A percentile compares a stretch with the other conserved stretches of the same genome.
Evolutionary conservation across 2,888 invertebrate genomes (phyloP).

Genomic region (Yponomeuta plumbellus): DNA sequence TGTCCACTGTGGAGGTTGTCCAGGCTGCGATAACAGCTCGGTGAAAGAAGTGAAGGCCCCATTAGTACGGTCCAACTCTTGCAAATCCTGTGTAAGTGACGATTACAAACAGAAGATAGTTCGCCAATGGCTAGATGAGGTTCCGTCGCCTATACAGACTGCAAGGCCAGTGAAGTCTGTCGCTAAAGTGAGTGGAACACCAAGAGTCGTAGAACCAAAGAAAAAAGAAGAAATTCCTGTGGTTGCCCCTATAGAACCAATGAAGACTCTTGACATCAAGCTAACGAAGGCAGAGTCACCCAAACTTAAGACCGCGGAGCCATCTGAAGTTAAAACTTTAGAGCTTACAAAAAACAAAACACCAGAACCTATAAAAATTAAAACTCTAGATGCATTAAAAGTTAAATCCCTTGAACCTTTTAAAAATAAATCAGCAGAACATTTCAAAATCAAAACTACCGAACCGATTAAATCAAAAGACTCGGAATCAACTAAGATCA

Average conservation of each 20-base stretch:
- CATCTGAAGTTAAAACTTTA: background rate
- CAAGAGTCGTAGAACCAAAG: conserved; percentile 50
- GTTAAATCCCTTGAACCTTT: background rate
- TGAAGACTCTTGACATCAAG: conserved; percentile 18
- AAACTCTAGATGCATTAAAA: background rate
- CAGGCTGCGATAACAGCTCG: conserved; percentile 75
- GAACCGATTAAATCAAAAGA: background rate
- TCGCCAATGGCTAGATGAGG: conserved; percentile 86
- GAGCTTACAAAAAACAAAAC: background rate
- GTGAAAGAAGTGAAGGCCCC: conserved; percentile 44
- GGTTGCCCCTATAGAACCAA: conserved; percentile 30
- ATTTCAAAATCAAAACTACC: background rate
- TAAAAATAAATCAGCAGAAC: conserved; percentile 6
- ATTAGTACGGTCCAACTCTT: conserved; percentile 65
- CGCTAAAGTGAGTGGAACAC: conserved; percentile 63
- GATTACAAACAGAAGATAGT: conserved; percentile 85
- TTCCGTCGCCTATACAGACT: conserved; percentile 61
- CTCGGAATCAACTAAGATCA: background rate
- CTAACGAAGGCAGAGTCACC: background rate
- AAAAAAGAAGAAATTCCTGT: conserved; percentile 34
- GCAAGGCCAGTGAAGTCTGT: conserved; percentile 49
- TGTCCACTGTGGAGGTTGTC: conserved; percentile 79
- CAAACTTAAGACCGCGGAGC: background rate
- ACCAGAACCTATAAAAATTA: background rate
- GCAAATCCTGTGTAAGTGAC: conserved; percentile 75